These are phyloP conservation scores for Nipponia nippon DNA, from an alignment of 2,113 vertebrate genomes.

Conservation along the genomic window DNA sequence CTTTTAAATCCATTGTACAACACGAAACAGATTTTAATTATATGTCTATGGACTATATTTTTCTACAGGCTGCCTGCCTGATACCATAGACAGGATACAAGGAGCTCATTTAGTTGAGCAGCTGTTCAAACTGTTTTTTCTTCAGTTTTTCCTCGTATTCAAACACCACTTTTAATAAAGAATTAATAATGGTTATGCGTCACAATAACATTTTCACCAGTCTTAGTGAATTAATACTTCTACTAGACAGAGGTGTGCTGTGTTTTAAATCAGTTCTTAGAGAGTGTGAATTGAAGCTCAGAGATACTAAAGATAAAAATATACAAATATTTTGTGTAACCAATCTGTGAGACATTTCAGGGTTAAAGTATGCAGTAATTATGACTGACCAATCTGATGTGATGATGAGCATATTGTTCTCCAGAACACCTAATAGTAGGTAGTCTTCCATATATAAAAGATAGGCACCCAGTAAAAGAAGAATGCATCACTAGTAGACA, in stretches of 20 bases:
- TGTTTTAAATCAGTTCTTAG: neutral
- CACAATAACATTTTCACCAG: neutral
- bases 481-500: neutral
- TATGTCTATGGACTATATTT: neutral
- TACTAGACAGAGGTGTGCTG: neutral
- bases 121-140: neutral
- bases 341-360: neutral
- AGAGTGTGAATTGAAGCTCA: neutral
- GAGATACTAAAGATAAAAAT: neutral
- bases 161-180: neutral
- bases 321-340: neutral
- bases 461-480: neutral
- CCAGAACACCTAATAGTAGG: neutral
- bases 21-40: neutral
- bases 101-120: neutral
- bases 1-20: neutral
- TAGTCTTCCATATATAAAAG: neutral
- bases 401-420: neutral
- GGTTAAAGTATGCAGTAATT: neutral
- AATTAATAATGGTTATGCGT: neutral
- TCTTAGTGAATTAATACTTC: neutral
- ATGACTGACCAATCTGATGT: neutral
- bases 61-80: neutral
- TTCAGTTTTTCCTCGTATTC: neutral
- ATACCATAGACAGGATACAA: neutral